Evolutionary conservation across 2,888 invertebrate genomes (phyloP).

Genomic region (Agrotis segetum): DNA sequence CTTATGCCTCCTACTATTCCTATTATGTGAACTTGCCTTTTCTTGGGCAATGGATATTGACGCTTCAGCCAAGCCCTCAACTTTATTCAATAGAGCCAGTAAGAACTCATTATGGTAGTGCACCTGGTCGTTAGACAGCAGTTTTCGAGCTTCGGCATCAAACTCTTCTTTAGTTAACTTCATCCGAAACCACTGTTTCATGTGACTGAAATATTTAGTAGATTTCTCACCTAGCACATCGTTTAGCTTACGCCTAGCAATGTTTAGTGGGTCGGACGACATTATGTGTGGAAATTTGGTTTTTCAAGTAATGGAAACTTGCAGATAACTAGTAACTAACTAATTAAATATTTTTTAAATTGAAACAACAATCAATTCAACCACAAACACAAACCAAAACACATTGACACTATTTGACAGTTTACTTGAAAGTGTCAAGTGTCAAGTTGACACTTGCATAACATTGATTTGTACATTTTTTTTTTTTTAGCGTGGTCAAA

Average conservation of each 20-base stretch:
- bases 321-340: neutral
- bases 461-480: too few relatives aligned
- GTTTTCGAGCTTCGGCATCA: constrained; percentile 94
- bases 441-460: too few relatives aligned
- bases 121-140: constrained; percentile 94
- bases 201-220: constrained; percentile 93
- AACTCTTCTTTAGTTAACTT: constrained; percentile 96
- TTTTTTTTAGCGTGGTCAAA: too few relatives aligned
- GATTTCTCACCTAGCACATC: constrained; percentile 93
- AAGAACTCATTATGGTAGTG: constrained; percentile 96
- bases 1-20: constrained; percentile 88
- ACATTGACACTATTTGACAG: too few relatives aligned
- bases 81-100: constrained; percentile 95
- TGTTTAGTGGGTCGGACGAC: constrained; percentile 88
- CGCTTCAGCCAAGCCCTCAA: constrained; percentile 89
- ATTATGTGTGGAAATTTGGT: constrained; percentile 62
- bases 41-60: constrained; percentile 85
- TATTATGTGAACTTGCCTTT: constrained; percentile 82
- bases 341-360: constrained; percentile 1
- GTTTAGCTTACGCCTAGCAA: constrained; percentile 91
- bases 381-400: too few relatives aligned
- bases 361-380: neutral
- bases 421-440: too few relatives aligned
- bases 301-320: neutral
- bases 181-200: constrained; percentile 94